Evolutionary conservation across 2,797 vertebrate genomes (phyloP).

Genomic region (Dryobates pubescens): DNA sequence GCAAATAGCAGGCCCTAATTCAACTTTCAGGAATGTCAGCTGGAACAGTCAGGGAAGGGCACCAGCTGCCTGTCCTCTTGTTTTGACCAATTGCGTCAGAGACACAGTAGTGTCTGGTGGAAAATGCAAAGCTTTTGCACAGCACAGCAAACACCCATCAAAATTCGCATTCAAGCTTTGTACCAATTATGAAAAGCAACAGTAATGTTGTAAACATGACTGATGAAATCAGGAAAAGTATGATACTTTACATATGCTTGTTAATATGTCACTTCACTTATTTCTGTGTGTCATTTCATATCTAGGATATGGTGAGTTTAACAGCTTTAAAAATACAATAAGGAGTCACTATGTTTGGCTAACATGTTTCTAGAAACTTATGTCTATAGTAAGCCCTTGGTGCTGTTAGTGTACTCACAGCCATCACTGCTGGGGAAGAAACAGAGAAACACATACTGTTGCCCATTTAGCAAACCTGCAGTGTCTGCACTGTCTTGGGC

Average conservation of each 20-base stretch:
- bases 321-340: slow-evolving; percentile 12
- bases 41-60: slow-evolving; percentile 56
- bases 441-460: neutral
- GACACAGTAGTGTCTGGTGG: neutral
- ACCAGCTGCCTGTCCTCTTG: slow-evolving; percentile 47
- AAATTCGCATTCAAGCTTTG: neutral
- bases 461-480: neutral
- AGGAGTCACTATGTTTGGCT: neutral
- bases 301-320: neutral
- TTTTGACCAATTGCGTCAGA: slow-evolving; percentile 25
- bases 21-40: slow-evolving; percentile 69
- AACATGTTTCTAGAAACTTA: neutral
- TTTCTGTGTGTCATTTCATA: neutral
- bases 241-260: neutral
- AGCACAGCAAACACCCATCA: neutral
- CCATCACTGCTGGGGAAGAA: neutral
- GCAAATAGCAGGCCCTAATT: slow-evolving; percentile 67
- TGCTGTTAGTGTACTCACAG: neutral
- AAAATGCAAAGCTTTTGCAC: neutral
- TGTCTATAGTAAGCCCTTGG: neutral
- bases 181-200: neutral
- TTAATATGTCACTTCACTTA: neutral
- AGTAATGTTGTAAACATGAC: neutral
- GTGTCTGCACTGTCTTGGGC: neutral
- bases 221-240: neutral